A percentile compares a stretch with the other conserved stretches of the same genome.
phyloP scores from a whole-genome alignment of 1,140 invertebrate genomes.

The Ruditapes philippinarum region DNA sequence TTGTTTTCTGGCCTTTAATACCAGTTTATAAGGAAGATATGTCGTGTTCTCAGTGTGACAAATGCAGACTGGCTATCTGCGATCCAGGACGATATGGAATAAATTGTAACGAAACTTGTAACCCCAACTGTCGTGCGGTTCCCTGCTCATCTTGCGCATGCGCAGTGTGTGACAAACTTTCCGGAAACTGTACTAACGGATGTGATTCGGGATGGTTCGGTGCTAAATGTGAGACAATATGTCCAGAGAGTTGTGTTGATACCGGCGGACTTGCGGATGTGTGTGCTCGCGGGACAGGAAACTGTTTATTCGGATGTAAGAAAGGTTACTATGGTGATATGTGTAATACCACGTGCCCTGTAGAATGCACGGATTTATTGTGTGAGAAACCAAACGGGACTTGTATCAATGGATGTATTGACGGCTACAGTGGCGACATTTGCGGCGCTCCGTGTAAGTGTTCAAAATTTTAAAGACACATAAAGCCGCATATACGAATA shows the following conservation, averaged over 20 bases:
- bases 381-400: constrained; percentile 17
- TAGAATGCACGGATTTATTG: neutral
- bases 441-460: constrained; percentile 4
- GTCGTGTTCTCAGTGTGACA: neutral
- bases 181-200: constrained; percentile 30
- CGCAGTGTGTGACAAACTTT: neutral
- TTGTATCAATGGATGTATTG: constrained; percentile 16
- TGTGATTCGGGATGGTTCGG: constrained; percentile 46
- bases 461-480: no score
- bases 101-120: constrained; percentile 10
- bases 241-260: neutral
- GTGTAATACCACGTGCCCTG: constrained; percentile 47
- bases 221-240: constrained; percentile 2
- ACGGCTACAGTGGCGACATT: neutral
- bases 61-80: neutral
- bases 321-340: constrained; percentile 31
- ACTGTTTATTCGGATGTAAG: constrained; percentile 18
- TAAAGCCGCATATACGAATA: no score
- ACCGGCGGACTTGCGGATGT: neutral
- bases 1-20: no score
- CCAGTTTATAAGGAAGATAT: no score
- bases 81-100: neutral
- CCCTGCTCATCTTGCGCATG: constrained; percentile 4
- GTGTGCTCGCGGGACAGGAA: constrained; percentile 2
- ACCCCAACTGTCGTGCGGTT: constrained; percentile 24